Percentiles rank a stretch among this genome's conserved stretches.
Evolutionary conservation across 2,888 invertebrate species (phyloP).

Genomic region (Reticulitermes lucifugus): DNA sequence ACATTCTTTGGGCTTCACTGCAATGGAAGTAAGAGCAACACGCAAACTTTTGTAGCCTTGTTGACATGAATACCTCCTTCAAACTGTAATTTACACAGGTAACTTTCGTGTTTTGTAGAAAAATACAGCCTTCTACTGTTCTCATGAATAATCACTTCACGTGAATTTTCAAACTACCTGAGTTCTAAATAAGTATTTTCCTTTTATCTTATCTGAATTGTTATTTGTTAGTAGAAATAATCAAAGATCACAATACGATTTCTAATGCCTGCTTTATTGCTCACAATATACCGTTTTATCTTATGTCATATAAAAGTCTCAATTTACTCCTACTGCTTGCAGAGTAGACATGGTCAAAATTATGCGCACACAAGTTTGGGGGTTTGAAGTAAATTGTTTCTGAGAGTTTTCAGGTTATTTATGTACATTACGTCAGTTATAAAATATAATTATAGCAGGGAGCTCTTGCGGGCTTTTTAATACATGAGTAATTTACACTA

Average conservation of each 20-base stretch:
- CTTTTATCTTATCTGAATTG: background rate
- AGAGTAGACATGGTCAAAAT: no score
- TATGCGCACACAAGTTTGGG: no score
- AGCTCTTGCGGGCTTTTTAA: no score
- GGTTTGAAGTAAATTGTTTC: no score
- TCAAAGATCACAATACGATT: background rate
- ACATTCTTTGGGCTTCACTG: background rate
- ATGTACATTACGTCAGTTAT: no score
- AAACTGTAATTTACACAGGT: conserved; percentile 4
- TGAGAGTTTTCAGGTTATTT: no score
- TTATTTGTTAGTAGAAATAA: background rate
- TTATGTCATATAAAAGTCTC: background rate
- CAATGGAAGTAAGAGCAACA: background rate
- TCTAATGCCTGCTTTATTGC: background rate
- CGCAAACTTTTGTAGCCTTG: conserved; percentile 12
- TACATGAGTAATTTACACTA: no score
- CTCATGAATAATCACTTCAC: background rate
- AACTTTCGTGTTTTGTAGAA: background rate
- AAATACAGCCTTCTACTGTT: background rate
- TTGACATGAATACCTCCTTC: background rate
- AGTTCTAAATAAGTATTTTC: background rate
- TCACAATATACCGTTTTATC: background rate
- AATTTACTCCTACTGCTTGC: background rate
- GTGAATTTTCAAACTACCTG: background rate
- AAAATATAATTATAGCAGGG: no score